Conservation (phyloP, 2,888 invertebrate species). For the Dryococelus australis region DNA sequence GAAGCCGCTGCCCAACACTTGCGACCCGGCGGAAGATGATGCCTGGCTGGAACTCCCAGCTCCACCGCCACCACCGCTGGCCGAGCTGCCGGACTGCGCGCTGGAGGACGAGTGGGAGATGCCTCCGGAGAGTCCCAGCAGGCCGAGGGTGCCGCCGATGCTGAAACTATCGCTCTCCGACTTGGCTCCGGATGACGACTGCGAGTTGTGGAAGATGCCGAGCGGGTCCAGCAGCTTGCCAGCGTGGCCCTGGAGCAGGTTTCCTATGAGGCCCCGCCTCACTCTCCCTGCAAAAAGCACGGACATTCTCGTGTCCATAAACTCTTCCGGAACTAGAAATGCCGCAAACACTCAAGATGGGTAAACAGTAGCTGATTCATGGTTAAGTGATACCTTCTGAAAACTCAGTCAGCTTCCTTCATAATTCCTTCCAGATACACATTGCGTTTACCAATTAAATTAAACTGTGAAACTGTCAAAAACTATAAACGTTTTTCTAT, state of each 20-base stretch:
- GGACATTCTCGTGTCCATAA: background rate
- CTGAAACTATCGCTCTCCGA: constrained; percentile 23
- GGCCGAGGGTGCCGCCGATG: constrained; percentile 12
- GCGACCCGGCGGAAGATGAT: background rate
- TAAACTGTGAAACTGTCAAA: too few relatives aligned
- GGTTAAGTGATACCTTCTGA: too few relatives aligned
- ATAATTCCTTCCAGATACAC: too few relatives aligned
- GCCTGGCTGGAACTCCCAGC: background rate
- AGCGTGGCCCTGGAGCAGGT: background rate
- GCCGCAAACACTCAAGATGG: too few relatives aligned
- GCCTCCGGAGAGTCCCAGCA: constrained; percentile 20
- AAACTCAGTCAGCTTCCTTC: too few relatives aligned
- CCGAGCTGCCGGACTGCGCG: constrained; percentile 1
- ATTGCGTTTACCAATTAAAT: too few relatives aligned
- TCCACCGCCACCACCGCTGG: background rate
- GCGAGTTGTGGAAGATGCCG: background rate
- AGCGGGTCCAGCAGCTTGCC: background rate
- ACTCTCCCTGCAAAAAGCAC: background rate
- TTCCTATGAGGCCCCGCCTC: background rate
- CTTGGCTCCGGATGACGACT: background rate
- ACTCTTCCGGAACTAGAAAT: too few relatives aligned
- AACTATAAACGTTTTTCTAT: too few relatives aligned
- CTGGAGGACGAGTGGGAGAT: constrained; percentile 12
- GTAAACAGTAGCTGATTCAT: too few relatives aligned
- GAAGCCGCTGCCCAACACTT: background rate